Evolutionary conservation across 2,888 invertebrate species (phyloP).

Genomic region (Cyrtodaria siliqua): DNA sequence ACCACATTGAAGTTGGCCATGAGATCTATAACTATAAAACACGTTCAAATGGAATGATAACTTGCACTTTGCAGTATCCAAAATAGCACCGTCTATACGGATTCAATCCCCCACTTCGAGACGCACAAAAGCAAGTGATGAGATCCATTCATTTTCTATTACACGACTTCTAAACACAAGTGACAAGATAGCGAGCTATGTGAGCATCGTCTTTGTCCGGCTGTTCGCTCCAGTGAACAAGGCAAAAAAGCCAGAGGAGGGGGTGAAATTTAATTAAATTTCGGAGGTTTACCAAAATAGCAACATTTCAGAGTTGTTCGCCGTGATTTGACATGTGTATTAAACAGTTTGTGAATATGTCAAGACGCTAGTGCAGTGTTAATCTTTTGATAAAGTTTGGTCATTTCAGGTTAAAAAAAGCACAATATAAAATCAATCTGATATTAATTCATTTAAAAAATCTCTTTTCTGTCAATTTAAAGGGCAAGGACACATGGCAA

Average conservation of each 20-base stretch:
- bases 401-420: no score
- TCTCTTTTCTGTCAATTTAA: no score
- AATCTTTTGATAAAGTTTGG: no score
- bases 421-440: no score
- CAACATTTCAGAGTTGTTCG: slow-evolving; percentile 28
- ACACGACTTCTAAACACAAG: slow-evolving; percentile 10
- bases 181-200: slow-evolving; percentile 55
- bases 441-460: no score
- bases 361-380: not conserved
- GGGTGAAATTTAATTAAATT: slow-evolving; percentile 64
- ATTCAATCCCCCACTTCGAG: not conserved
- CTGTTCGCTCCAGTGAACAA: slow-evolving; percentile 42
- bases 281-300: slow-evolving; percentile 44
- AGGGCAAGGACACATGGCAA: no score
- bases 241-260: slow-evolving; percentile 43
- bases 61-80: no score
- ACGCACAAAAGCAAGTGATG: slow-evolving; percentile 8
- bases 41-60: no score
- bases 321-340: slow-evolving; percentile 17
- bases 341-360: slow-evolving; percentile 18
- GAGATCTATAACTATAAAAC: no score
- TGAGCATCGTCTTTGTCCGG: slow-evolving; percentile 44
- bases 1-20: no score
- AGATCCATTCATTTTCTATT: slow-evolving; percentile 4
- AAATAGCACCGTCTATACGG: no score